Percentiles rank a stretch among this genome's conserved stretches.
Conservation (phyloP, 2,888 invertebrate species). For the Drosophila bunnanda region DNA sequence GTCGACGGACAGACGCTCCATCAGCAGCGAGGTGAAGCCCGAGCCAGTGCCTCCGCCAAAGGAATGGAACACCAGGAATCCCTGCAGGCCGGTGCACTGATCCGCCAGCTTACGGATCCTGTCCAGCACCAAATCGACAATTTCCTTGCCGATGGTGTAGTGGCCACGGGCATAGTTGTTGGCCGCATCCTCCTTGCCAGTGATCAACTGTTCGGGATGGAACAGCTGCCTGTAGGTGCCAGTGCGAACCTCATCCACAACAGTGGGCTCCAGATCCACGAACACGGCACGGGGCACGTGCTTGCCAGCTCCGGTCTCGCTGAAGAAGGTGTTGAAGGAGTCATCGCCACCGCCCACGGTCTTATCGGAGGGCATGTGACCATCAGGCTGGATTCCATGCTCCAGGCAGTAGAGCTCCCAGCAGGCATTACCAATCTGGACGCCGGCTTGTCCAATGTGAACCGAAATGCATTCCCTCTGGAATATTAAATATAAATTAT, state of each 20-base stretch:
- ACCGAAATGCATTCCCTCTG: slow-evolving; percentile 95
- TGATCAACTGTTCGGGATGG: slow-evolving; percentile 96
- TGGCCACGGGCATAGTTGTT: slow-evolving; percentile 98
- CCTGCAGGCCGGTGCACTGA: slow-evolving; percentile 94
- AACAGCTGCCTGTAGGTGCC: slow-evolving; percentile 93
- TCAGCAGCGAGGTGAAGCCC: slow-evolving; percentile 95
- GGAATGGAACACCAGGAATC: slow-evolving; percentile 96
- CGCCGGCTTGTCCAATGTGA: slow-evolving; percentile 94
- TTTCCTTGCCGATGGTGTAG: slow-evolving; percentile 96
- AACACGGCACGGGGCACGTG: slow-evolving; percentile 95
- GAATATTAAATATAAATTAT: not conserved
- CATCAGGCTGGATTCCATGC: slow-evolving; percentile 93
- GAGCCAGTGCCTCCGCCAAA: slow-evolving; percentile 95
- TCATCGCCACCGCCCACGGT: slow-evolving; percentile 90
- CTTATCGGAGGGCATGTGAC: slow-evolving; percentile 94
- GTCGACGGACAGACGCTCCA: slow-evolving; percentile 96
- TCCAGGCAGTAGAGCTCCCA: slow-evolving; percentile 95
- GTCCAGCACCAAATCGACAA: slow-evolving; percentile 93
- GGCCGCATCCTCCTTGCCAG: slow-evolving; percentile 96
- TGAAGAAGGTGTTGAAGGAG: slow-evolving; percentile 92
- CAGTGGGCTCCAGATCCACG: slow-evolving; percentile 96
- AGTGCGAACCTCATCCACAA: slow-evolving; percentile 94
- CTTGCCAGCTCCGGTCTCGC: slow-evolving; percentile 90
- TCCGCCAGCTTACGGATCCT: slow-evolving; percentile 93
- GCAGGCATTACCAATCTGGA: slow-evolving; percentile 94